Evolutionary conservation across 2,797 vertebrate genomes (phyloP).

Genomic region (Mormyrus proboscirostris): DNA sequence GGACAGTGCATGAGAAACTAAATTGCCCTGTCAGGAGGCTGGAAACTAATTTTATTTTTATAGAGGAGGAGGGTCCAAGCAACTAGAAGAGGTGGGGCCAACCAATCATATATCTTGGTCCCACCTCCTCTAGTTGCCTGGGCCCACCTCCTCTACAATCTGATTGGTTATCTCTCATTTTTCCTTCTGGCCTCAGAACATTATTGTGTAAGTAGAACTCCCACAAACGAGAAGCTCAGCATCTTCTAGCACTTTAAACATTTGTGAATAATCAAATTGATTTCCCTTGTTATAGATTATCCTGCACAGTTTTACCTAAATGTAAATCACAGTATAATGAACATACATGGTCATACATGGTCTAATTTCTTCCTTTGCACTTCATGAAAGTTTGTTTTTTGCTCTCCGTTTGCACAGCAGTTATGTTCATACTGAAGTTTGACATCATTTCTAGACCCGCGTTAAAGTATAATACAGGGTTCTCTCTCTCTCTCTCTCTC

Average conservation of each 20-base stretch:
- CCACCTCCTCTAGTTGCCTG: neutral
- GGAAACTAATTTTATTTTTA: neutral
- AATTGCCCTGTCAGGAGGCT: neutral
- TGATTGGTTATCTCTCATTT: neutral
- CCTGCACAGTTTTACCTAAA: neutral
- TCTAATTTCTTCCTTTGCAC: neutral
- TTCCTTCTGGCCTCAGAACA: neutral
- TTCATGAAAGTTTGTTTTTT: neutral
- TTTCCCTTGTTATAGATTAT: neutral
- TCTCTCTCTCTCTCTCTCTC: neutral
- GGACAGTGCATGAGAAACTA: neutral
- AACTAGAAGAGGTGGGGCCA: neutral
- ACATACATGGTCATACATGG: neutral
- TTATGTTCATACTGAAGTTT: neutral
- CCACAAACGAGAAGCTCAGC: neutral
- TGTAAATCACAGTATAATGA: neutral
- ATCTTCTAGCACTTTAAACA: neutral
- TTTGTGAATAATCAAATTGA: neutral
- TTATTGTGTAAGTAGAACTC: neutral
- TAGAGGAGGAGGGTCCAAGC: neutral
- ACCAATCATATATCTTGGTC: neutral
- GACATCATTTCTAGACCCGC: neutral
- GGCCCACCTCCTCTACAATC: neutral
- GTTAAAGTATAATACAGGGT: neutral
- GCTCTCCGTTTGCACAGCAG: neutral